Evolutionary conservation across 2,888 invertebrate species (phyloP).

Genomic region (Hydriomena furcata): DNA sequence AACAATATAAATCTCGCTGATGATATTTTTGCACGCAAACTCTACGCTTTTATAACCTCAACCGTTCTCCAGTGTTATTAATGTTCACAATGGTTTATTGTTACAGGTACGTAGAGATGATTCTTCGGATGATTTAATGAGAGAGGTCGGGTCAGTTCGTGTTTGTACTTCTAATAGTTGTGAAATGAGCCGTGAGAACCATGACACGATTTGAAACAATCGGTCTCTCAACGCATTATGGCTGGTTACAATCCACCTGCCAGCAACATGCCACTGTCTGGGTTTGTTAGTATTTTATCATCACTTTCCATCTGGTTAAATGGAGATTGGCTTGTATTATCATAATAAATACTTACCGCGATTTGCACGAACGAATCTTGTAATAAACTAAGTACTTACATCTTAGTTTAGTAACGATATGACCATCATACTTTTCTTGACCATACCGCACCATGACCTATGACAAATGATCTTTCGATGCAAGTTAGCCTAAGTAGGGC

Average conservation of each 20-base stretch:
- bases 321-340: slow-evolving; percentile 1
- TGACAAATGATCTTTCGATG: too few relatives aligned
- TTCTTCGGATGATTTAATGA: slow-evolving; percentile 25
- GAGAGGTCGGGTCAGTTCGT: slow-evolving; percentile 43
- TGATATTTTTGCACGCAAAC: slow-evolving; percentile 27
- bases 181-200: slow-evolving; percentile 63
- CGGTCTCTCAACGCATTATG: slow-evolving; percentile 25
- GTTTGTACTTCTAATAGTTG: slow-evolving; percentile 52
- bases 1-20: slow-evolving; percentile 24
- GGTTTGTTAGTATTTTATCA: slow-evolving; percentile 12
- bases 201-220: slow-evolving; percentile 43
- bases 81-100: slow-evolving; percentile 40
- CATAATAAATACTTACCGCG: background rate
- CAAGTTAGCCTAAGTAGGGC: too few relatives aligned
- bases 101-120: slow-evolving; percentile 55
- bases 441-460: too few relatives aligned
- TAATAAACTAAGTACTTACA: background rate
- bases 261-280: slow-evolving; percentile 1
- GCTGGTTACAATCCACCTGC: slow-evolving; percentile 9
- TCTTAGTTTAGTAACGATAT: too few relatives aligned
- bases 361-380: background rate
- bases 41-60: slow-evolving; percentile 12
- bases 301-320: slow-evolving; percentile 10
- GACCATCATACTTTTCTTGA: too few relatives aligned
- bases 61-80: slow-evolving; percentile 24